Conservation (phyloP, 2,888 invertebrate genomes). For the Leptopilina myrica region DNA sequence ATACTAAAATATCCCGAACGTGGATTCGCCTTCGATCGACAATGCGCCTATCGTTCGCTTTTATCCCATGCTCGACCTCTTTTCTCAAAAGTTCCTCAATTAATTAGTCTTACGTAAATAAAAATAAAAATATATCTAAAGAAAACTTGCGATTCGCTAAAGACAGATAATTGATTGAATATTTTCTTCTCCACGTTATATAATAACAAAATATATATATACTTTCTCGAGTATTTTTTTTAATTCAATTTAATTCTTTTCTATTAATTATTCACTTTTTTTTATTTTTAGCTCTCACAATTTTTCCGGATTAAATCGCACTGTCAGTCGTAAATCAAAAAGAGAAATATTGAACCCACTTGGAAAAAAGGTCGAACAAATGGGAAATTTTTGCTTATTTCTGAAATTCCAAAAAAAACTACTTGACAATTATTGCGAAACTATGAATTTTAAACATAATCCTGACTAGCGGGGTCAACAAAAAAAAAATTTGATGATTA, state of each 20-base stretch:
- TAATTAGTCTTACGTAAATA: slow-evolving; percentile 30
- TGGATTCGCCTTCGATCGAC: slow-evolving; percentile 31
- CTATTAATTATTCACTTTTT: too few species aligned
- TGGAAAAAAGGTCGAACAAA: slow-evolving; percentile 7
- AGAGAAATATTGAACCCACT: neutral
- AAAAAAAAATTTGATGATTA: slow-evolving; percentile 10
- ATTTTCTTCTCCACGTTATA: neutral
- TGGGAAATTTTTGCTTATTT: slow-evolving; percentile 1
- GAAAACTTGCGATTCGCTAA: neutral
- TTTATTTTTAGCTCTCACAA: too few species aligned
- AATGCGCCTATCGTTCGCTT: slow-evolving; percentile 34
- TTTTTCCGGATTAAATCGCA: neutral
- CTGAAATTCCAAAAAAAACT: neutral
- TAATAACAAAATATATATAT: too few species aligned
- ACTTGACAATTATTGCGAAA: neutral
- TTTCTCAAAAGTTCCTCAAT: slow-evolving; percentile 21
- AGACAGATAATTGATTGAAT: neutral
- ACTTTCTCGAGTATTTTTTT: too few species aligned
- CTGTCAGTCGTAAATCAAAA: neutral
- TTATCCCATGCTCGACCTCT: slow-evolving; percentile 29
- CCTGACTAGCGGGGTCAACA: neutral
- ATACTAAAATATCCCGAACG: slow-evolving; percentile 21
- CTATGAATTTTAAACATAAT: neutral
- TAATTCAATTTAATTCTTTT: too few species aligned
- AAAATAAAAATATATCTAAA: slow-evolving; percentile 4